These are phyloP conservation scores for Cydia fagiglandana DNA, from an alignment of 1,140 invertebrate species.

Conservation along the genomic window DNA sequence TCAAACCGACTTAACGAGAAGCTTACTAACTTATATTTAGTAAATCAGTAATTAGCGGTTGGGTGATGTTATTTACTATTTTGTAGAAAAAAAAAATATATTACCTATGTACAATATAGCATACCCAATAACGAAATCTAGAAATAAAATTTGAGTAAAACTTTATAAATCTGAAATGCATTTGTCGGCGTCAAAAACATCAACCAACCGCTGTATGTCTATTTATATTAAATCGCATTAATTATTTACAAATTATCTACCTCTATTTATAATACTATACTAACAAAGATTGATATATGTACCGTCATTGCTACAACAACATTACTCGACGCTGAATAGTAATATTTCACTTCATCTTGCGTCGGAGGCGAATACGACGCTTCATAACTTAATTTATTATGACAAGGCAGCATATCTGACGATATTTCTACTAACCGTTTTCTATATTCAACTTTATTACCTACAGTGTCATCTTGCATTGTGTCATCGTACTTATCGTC, in stretches of 20 bases:
- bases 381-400: constrained; percentile 80
- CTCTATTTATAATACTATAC: neutral
- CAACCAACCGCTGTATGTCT: neutral
- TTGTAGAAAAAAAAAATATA: neutral
- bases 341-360: constrained; percentile 75
- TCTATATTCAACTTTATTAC: constrained; percentile 60
- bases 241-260: constrained; percentile 34
- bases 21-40: neutral
- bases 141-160: neutral
- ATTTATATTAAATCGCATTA: constrained; percentile 35
- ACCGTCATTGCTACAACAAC: neutral
- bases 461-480: constrained; percentile 63
- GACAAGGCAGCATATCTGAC: constrained; percentile 82
- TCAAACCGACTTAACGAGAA: neutral
- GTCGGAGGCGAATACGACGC: constrained; percentile 77
- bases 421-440: constrained; percentile 82
- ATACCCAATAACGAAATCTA: neutral
- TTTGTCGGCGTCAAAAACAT: no score
- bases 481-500: constrained; percentile 66
- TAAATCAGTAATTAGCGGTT: neutral
- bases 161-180: no score
- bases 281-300: neutral
- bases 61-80: neutral
- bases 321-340: constrained; percentile 31
- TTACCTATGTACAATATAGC: neutral